A percentile compares a stretch with the other conserved stretches of the same genome.
Evolutionary conservation across 1,140 invertebrate genomes (phyloP).

Genomic region (Orius insidiosus): DNA sequence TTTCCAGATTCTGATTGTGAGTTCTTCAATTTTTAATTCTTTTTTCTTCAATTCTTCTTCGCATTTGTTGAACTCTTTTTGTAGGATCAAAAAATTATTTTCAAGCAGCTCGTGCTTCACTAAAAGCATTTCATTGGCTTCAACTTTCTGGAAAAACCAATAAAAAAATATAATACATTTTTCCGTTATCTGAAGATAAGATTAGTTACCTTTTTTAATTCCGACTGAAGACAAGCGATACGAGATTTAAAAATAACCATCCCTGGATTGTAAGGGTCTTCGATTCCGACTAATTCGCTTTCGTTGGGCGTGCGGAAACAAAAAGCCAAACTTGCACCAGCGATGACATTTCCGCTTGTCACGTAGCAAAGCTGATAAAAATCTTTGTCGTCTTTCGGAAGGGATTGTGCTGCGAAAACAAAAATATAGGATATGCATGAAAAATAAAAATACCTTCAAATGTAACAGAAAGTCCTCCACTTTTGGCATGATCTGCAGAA

Average conservation of each 20-base stretch:
- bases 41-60: too few relatives aligned
- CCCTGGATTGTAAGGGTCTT: conserved; percentile 16
- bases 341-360: conserved; percentile 11
- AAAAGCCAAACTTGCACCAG: conserved; percentile 19
- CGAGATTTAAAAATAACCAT: conserved; percentile 16
- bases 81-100: neutral
- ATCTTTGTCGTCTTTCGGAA: conserved; percentile 17
- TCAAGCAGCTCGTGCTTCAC: conserved; percentile 1
- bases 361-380: conserved; percentile 21
- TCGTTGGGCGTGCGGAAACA: conserved; percentile 15
- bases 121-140: neutral
- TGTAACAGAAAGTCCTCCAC: neutral
- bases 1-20: too few relatives aligned
- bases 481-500: conserved; percentile 2
- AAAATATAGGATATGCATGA: too few relatives aligned
- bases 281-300: conserved; percentile 17
- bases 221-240: conserved; percentile 10
- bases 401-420: conserved; percentile 15
- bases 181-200: neutral
- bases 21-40: too few relatives aligned
- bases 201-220: conserved; percentile 9
- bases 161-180: too few relatives aligned
- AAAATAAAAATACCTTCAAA: too few relatives aligned
- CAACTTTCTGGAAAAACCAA: too few relatives aligned
- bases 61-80: conserved; percentile 3